Base-by-base conservation (phyloP, 2,888 invertebrate species). In the Sminthurides aquaticus region DNA sequence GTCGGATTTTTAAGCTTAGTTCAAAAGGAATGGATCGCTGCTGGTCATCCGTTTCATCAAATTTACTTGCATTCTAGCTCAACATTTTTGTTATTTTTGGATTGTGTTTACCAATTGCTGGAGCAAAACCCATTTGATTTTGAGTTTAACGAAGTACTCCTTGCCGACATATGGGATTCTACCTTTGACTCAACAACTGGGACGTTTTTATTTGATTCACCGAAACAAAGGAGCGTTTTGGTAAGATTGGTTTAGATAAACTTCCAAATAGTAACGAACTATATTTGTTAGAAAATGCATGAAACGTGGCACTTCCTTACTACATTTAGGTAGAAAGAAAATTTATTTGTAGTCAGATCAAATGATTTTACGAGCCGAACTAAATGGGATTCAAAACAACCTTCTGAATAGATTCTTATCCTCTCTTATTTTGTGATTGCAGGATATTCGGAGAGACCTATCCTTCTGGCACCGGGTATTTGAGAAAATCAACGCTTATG, bases 21-120 rank as follows among this genome's bases (percentile, higher is more conserved):
- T 62, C 94, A 96, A 79, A 92, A 95, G 78, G 96, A 97, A 77
- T 98, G 97, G 96, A 82, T 96, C 2, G 87, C 90, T 0, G 81
- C 94, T 70, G 95, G 95, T 27, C 96, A 97, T 79, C 93, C 91
- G 1, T 93, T 93, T 79, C 86, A 73, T 65, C 66, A 67, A 2
- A 60, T 63, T 3, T 70, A 73, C 54, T 67, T 73, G 66, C 73
- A 73, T 54, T 63, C 72, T 63, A 72, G 72, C 58, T 96, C 96
- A 0, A 82, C 96, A 59, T 90, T 96, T 78, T 84, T 96, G 57
- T 81, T 97, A 58, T 96, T 91, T 80, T 84, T 98, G 74, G 97
- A 98, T 80, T 91, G 93, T 79, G 87, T 89, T 62, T 94, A 93
- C 91, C 97, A 97, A 81, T 81, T 97, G 60, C 80, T 87, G 74